Conservation (phyloP, 64 coral and sea anemone species). For the Trachythela sp. region DNA sequence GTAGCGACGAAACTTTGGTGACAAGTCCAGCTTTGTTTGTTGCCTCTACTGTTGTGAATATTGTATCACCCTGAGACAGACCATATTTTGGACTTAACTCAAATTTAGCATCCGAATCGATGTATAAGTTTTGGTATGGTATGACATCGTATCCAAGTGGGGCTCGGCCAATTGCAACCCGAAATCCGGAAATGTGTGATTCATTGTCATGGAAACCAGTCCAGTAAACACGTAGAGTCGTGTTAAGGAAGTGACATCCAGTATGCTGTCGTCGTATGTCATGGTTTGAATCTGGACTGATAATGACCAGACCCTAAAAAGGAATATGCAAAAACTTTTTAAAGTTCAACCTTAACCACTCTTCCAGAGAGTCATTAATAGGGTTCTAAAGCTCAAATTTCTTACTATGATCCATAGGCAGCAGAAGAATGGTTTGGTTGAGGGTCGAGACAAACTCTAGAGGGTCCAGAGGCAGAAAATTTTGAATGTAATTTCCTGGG, state of each 20-base stretch:
- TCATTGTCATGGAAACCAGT: conserved; percentile 63
- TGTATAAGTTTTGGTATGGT: conserved; percentile 49
- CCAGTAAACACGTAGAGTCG: conserved; percentile 79
- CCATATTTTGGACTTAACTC: conserved; percentile 28
- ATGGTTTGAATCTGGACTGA: conserved; percentile 78
- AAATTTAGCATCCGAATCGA: conserved; percentile 46
- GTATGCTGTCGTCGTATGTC: conserved; percentile 76
- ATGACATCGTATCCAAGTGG: conserved; percentile 47
- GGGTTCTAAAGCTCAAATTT: too few relatives aligned
- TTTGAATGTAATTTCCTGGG: too few relatives aligned
- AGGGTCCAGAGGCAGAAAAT: too few relatives aligned
- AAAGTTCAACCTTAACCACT: background rate
- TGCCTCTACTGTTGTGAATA: background rate
- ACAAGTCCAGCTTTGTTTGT: background rate
- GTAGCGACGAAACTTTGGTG: background rate
- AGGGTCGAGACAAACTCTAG: too few relatives aligned
- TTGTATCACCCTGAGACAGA: conserved; percentile 33
- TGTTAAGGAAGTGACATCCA: conserved; percentile 78
- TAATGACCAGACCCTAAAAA: conserved; percentile 67
- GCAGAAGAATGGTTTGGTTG: too few relatives aligned
- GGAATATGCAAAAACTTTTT: background rate
- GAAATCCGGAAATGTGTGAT: conserved; percentile 62
- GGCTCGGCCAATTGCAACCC: conserved; percentile 56
- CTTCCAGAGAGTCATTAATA: background rate
- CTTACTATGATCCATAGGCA: too few relatives aligned